A percentile compares a stretch with the other conserved stretches of the same genome.
phyloP scores from a whole-genome alignment of 2,113 vertebrate species.

The Cepphus grylle region DNA sequence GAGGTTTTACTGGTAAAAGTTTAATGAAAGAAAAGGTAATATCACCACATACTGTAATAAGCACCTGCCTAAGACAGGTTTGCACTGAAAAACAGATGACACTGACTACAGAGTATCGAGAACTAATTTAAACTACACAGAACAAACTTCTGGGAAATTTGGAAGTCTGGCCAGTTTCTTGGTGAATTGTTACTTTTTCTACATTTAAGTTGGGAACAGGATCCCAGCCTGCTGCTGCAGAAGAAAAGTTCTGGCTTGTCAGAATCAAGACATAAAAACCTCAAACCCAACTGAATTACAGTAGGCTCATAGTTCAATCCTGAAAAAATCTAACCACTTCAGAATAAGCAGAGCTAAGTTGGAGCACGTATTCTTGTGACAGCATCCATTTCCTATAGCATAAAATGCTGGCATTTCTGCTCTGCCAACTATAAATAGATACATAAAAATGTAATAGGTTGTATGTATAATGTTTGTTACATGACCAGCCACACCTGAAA shows the following conservation, averaged over 20 bases:
- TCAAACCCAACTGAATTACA: neutral
- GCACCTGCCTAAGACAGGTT: neutral
- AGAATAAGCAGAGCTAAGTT: neutral
- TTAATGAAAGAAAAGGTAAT: neutral
- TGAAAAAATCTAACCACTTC: neutral
- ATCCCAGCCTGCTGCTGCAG: neutral
- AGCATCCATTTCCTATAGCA: neutral
- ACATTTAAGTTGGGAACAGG: neutral
- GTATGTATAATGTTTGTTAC: neutral
- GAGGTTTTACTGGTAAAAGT: neutral
- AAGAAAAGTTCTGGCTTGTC: neutral
- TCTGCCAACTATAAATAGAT: neutral
- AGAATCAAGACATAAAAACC: neutral
- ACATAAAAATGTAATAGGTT: neutral
- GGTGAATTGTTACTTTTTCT: neutral
- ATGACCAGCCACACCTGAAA: neutral
- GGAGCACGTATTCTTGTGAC: neutral
- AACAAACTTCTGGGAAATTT: neutral
- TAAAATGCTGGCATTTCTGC: neutral
- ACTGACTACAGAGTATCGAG: neutral
- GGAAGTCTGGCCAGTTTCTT: neutral
- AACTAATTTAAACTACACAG: neutral
- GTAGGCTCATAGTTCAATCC: neutral
- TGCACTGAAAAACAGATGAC: neutral
- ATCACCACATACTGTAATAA: neutral